These are phyloP conservation scores for Dynastes tityus DNA, from an alignment of 2,888 invertebrate genomes.

Conservation along the genomic window DNA sequence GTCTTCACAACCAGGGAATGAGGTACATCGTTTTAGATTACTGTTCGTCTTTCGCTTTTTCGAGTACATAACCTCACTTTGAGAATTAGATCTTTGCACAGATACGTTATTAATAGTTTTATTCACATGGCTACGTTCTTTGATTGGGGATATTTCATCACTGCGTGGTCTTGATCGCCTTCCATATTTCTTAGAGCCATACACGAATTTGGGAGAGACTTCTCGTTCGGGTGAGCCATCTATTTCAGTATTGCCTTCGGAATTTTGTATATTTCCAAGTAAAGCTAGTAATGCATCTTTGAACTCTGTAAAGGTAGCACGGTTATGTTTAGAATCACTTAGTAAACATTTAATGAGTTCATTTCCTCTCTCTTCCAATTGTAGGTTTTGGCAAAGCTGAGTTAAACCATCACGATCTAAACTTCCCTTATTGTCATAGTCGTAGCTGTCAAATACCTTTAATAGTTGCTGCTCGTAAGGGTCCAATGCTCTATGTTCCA, in stretches of 20 bases:
- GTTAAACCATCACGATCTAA: conserved; percentile 79
- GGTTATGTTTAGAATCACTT: conserved; percentile 69
- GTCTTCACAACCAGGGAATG: conserved; percentile 69
- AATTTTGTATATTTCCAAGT: conserved; percentile 73
- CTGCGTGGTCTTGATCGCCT: conserved; percentile 78
- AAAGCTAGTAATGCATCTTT: conserved; percentile 83
- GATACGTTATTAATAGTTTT: conserved; percentile 61
- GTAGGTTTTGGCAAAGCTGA: conserved; percentile 83
- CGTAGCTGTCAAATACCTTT: conserved; percentile 86
- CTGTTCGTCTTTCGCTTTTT: conserved; percentile 71
- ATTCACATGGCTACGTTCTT: conserved; percentile 66
- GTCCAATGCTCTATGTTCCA: conserved; percentile 71
- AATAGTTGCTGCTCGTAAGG: conserved; percentile 88
- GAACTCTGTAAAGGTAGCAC: conserved; percentile 82
- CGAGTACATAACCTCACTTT: conserved; percentile 72
- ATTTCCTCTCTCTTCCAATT: conserved; percentile 82
- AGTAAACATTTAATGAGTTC: conserved; percentile 77
- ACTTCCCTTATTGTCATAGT: conserved; percentile 79
- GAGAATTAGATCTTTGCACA: conserved; percentile 75
- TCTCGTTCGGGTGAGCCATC: conserved; percentile 79
- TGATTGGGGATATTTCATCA: conserved; percentile 66
- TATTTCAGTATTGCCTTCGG: conserved; percentile 66
- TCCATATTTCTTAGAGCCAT: conserved; percentile 85
- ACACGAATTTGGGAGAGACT: conserved; percentile 81
- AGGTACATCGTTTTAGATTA: conserved; percentile 74